Base-by-base conservation (phyloP, 2,888 invertebrate species). In the Lampropteryx suffumata region DNA sequence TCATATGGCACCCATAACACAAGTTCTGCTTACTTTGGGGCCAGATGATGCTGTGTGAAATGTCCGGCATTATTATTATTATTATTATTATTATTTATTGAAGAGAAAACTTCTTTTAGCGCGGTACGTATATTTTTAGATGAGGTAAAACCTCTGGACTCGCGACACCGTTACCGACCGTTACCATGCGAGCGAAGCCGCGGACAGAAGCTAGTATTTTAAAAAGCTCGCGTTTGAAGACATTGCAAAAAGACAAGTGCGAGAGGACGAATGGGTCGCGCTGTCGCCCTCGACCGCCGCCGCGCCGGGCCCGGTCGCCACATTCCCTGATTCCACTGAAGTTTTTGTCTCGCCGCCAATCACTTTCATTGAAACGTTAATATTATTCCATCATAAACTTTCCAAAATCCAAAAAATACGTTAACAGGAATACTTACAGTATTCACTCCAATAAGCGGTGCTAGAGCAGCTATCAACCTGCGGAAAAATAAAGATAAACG, bases 381-480 rank as follows among this genome's bases (percentile, higher is more conserved):
- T 36, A 44, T 33, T 28, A 37, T 48, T 39, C 30, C 6, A 34
- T 10, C 24, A 0, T 24, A 24, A 44, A 35, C 5, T 27, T 24
- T 24, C 17, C 4, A 17, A 24, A 24, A 6, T 6, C 3, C 3
- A 6, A 3, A 37, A 50, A 30, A 52, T 59, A 45, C n/a, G n/a
- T n/a, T n/a, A 51, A 54, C 64, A 17, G 17, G 55, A 64, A 60
- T 50, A 84, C 90, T 86, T 62, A 88, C 86, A 60, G 84, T 68
- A 40, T 76, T 79, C 17, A 84, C 83, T 79, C 76, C 83, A 59
- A 78, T 68, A 26, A 84, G 57, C 55, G 79, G 73, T 71, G 76
- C 79, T 66, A 87, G 63, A 65, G 80, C 85, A 68, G 82, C 82
- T 74, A 89, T 72, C 77, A 88, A 82, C 82, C 90, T 90, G 66